Evolutionary conservation across 2,888 invertebrate species (phyloP).

Genomic region (Drosophila leonis): DNA sequence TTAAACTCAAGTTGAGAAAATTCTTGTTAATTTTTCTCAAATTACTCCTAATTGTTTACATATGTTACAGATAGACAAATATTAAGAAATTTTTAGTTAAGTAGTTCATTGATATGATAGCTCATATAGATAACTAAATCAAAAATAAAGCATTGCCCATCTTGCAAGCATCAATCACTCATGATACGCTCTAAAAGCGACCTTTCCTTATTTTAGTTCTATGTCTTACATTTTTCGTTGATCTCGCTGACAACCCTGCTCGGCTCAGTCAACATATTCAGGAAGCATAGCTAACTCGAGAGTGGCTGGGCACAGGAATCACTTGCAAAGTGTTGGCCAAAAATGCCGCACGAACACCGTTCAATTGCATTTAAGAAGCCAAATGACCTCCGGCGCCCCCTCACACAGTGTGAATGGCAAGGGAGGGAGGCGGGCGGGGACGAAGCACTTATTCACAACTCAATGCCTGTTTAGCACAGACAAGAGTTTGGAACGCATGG

Average conservation of each 20-base stretch:
- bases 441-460: slow-evolving; percentile 66
- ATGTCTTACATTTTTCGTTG: too few relatives aligned
- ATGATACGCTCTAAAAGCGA: neutral
- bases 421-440: neutral
- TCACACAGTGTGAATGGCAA: slow-evolving; percentile 11
- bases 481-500: slow-evolving; percentile 26
- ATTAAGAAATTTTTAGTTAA: too few relatives aligned
- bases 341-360: slow-evolving; percentile 75
- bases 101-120: too few relatives aligned
- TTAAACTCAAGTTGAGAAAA: too few relatives aligned
- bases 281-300: slow-evolving; percentile 40
- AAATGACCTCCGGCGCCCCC: slow-evolving; percentile 77
- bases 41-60: too few relatives aligned
- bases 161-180: neutral
- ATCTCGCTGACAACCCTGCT: slow-evolving; percentile 49
- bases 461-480: slow-evolving; percentile 68
- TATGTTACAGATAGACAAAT: too few relatives aligned
- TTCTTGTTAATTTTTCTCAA: too few relatives aligned
- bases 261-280: slow-evolving; percentile 20
- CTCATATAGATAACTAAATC: neutral
- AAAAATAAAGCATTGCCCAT: neutral
- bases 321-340: slow-evolving; percentile 79
- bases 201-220: neutral
- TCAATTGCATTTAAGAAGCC: slow-evolving; percentile 81
- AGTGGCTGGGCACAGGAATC: slow-evolving; percentile 50